phyloP scores from a whole-genome alignment of 2,888 invertebrate genomes.

The Lampropteryx suffumata region DNA sequence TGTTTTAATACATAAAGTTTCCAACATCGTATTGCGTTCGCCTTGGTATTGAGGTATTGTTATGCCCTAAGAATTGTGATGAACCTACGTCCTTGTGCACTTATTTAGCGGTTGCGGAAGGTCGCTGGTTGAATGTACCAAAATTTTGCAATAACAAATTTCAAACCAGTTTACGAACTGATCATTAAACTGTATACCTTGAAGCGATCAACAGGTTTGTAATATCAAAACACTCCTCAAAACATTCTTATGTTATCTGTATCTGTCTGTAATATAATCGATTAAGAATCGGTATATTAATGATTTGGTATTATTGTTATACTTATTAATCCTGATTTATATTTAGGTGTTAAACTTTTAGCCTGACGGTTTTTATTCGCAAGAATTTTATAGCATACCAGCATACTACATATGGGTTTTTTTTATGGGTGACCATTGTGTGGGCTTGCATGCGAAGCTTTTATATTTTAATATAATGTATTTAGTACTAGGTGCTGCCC shows the following conservation, averaged over 20 bases:
- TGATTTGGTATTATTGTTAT: conserved; percentile 33
- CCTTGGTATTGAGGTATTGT: background rate
- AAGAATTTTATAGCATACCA: no score
- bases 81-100: conserved; percentile 19
- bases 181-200: conserved; percentile 19
- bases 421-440: no score
- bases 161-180: conserved; percentile 31
- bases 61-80: conserved; percentile 2
- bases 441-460: no score
- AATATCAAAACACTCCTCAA: conserved; percentile 19
- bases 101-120: conserved; percentile 26
- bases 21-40: conserved; percentile 2
- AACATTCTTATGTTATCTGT: conserved; percentile 4
- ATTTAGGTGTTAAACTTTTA: no score
- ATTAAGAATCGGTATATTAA: conserved; percentile 26
- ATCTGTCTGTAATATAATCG: no score
- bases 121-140: conserved; percentile 28
- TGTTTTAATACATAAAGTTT: background rate
- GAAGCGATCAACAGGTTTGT: conserved; percentile 19
- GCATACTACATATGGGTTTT: no score
- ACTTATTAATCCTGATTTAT: conserved; percentile 33
- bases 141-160: conserved; percentile 31
- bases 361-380: no score
- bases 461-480: no score
- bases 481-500: no score